Evolutionary conservation across 2,888 invertebrate species (phyloP).

Genomic region (Eledone cirrhosa): DNA sequence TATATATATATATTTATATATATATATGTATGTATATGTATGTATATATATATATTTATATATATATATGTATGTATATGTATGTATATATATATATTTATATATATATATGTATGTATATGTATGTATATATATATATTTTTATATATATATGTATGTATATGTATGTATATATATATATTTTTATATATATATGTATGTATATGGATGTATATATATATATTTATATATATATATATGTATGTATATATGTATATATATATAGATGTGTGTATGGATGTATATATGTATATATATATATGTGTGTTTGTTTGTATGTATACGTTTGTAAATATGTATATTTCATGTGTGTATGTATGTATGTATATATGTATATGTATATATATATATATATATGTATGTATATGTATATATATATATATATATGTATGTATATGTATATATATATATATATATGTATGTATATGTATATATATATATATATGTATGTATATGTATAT

Average conservation of each 20-base stretch:
- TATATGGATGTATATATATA: not conserved
- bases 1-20: not conserved
- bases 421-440: not conserved
- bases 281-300: not conserved
- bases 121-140: conserved; percentile 13
- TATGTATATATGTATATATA: not conserved
- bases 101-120: not conserved
- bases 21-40: conserved; percentile 8
- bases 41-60: conserved; percentile 4
- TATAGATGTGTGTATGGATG: not conserved
- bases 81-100: not conserved
- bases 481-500: not conserved
- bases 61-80: not conserved
- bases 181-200: conserved; percentile 7
- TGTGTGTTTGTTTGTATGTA: not conserved
- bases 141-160: not conserved
- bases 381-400: not conserved
- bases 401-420: not conserved
- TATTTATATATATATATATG: conserved; percentile 5
- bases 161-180: conserved; percentile 2
- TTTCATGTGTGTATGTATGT: not conserved
- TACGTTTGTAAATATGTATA: not conserved
- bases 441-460: not conserved
- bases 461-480: not conserved
- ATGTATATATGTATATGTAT: not conserved